Percentiles rank a stretch among this genome's conserved stretches.
Evolutionary conservation across 2,113 vertebrate genomes (phyloP).

Genomic region (Meleagris gallopavo): DNA sequence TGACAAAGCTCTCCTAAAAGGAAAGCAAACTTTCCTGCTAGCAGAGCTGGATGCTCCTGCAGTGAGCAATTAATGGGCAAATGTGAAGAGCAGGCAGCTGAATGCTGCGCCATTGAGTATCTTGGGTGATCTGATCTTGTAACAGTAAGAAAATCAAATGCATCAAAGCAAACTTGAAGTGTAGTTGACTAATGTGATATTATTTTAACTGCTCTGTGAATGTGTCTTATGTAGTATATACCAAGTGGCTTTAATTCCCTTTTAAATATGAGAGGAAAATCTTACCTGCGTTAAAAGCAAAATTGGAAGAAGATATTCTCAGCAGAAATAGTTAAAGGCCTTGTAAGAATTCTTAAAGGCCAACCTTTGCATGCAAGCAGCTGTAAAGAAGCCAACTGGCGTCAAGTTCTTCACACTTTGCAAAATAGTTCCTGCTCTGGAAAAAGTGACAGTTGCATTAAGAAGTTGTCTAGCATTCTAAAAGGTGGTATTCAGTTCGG

Average conservation of each 20-base stretch:
- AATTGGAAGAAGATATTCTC: conserved; percentile 17
- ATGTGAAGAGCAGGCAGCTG: neutral
- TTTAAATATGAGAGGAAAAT: conserved; percentile 19
- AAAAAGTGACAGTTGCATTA: neutral
- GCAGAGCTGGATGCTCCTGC: neutral
- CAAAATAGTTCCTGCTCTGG: neutral
- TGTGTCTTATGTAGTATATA: neutral
- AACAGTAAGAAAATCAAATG: neutral
- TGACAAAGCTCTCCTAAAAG: neutral
- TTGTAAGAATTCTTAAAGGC: neutral
- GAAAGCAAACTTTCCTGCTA: neutral
- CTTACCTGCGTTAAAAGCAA: neutral
- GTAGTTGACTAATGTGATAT: neutral
- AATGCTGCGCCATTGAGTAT: neutral
- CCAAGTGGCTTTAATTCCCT: neutral
- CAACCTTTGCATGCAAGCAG: neutral
- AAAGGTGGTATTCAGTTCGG: neutral
- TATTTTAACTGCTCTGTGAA: neutral
- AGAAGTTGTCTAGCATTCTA: neutral
- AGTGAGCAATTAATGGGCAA: neutral
- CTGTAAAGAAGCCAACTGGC: neutral
- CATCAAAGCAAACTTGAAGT: neutral
- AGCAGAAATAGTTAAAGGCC: neutral
- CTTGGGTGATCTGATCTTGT: neutral
- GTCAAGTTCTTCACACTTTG: neutral